phyloP scores from a whole-genome alignment of 2,797 vertebrate species.

The Melanotaenia parkinsoni region DNA sequence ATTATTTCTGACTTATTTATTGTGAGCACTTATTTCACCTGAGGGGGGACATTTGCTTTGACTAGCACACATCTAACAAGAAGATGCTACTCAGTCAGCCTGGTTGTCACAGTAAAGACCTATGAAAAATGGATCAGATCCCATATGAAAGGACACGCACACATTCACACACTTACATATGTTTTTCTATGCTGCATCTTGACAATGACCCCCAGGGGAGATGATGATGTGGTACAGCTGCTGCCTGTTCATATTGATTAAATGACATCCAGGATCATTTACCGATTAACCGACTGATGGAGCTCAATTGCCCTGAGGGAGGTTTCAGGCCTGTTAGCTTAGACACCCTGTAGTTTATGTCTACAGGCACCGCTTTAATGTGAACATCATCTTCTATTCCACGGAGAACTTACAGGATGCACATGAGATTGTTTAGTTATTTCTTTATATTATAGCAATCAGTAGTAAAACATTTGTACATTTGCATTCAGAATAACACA shows the following conservation, averaged over 20 bases:
- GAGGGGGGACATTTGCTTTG: neutral
- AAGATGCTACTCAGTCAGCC: constrained; percentile 9
- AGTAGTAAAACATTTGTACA: neutral
- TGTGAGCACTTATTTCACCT: neutral
- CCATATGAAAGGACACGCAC: constrained; percentile 20
- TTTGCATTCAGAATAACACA: neutral
- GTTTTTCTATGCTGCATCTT: constrained; percentile 41
- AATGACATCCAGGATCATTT: constrained; percentile 89
- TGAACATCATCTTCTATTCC: constrained; percentile 40
- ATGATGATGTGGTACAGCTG: constrained; percentile 88
- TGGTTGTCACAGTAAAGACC: constrained; percentile 30
- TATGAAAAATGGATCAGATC: constrained; percentile 37
- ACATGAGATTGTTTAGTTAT: constrained; percentile 26
- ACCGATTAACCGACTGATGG: constrained; percentile 74
- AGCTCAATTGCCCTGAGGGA: constrained; percentile 64
- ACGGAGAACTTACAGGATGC: constrained; percentile 29
- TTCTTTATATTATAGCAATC: constrained; percentile 7
- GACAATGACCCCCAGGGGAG: constrained; percentile 73
- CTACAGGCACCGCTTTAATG: constrained; percentile 35
- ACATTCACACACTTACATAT: constrained; percentile 5
- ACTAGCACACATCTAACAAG: neutral
- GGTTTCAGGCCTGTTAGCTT: constrained; percentile 31
- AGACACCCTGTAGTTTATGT: constrained; percentile 35
- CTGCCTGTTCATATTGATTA: constrained; percentile 89
- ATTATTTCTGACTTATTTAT: neutral